These are phyloP conservation scores for Cephonodes hylas DNA, from an alignment of 2,888 invertebrate genomes.

Conservation along the genomic window DNA sequence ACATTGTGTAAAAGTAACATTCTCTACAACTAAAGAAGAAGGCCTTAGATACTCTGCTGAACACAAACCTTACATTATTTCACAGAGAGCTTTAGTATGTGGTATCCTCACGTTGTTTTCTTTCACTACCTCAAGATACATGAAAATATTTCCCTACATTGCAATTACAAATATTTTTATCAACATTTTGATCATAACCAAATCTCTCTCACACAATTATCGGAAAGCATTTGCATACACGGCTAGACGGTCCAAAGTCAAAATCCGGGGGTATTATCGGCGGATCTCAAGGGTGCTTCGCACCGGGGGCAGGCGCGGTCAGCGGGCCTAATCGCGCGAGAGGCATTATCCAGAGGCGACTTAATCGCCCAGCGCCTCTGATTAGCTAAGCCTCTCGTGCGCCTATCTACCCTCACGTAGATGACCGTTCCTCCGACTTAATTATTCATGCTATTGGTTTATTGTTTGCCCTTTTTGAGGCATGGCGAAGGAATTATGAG, in stretches of 20 bases:
- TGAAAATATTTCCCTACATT: too few species aligned
- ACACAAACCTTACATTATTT: too few species aligned
- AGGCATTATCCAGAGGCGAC: constrained; percentile 72
- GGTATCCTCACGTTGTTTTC: too few species aligned
- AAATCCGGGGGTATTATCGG: constrained; percentile 49
- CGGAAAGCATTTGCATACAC: constrained; percentile 5
- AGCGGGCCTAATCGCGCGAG: constrained; percentile 74
- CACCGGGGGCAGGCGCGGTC: constrained; percentile 69
- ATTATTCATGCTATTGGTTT: constrained; percentile 34
- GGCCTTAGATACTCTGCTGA: too few species aligned
- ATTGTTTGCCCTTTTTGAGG: too few species aligned
- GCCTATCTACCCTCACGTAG: constrained; percentile 61
- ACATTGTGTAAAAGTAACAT: too few species aligned
- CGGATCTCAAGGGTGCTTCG: constrained; percentile 45
- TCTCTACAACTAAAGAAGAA: too few species aligned
- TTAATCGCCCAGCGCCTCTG: constrained; percentile 74
- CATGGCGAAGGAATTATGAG: too few species aligned
- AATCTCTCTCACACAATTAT: not conserved
- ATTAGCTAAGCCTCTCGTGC: constrained; percentile 73
- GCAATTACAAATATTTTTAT: too few species aligned
- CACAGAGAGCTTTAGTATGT: too few species aligned
- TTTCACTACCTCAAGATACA: too few species aligned
- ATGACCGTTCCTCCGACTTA: constrained; percentile 36
- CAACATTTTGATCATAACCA: too few species aligned
- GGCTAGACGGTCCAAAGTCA: constrained; percentile 27